Evolutionary conservation across 2,113 vertebrate species (phyloP), one percentile per base, ranked within the genome.

Genomic region (Oreamnos americanus): DNA sequence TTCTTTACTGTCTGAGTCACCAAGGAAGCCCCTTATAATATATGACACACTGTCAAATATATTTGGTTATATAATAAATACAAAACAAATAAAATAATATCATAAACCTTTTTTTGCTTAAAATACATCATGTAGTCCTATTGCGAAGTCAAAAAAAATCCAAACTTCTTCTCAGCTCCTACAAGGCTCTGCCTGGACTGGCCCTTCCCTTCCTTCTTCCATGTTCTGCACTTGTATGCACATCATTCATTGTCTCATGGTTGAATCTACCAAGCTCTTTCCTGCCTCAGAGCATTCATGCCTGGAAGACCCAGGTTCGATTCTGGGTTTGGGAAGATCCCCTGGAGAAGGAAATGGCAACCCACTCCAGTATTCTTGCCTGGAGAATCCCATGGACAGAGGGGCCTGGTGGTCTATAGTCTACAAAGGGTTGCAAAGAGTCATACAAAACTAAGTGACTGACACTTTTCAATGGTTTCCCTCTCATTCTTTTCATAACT

Each of bases 171-270:
- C 13, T 28, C 13, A 83, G 16, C 3, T 33, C 1, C 14, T 25
- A 3, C 21, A 60, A 64, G 21, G 11, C 9, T 28, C 10, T 91
- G 13, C 15, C 7, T 57, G 28, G 36, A 49, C 36, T 60, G 26
- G 19, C 7, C 19, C 4, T 39, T 58, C 11, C 47, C 8, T 33
- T 7, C 1, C 60, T 4, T 7, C 0, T 55, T 25, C 19, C 30
- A 28, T 6, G 33, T 25, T 60, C 30, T 76, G 39, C 36, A 2
- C 3, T 39, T 90, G 12, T n/a, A 2, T 60, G n/a, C 23, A 82
- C 2, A 39, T 2, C 11, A 43, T 21, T 26, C 19, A 58, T 21
- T 58, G 39, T 87, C 17, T 53, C 36, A 21, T 21, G 28, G 16
- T 25, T 28, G 4, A 60, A 55, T 16, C 16, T 23, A 19, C 6